Evolutionary conservation across 2,113 vertebrate genomes (phyloP).

Genomic region (Ophthalmolycus amberensis): DNA sequence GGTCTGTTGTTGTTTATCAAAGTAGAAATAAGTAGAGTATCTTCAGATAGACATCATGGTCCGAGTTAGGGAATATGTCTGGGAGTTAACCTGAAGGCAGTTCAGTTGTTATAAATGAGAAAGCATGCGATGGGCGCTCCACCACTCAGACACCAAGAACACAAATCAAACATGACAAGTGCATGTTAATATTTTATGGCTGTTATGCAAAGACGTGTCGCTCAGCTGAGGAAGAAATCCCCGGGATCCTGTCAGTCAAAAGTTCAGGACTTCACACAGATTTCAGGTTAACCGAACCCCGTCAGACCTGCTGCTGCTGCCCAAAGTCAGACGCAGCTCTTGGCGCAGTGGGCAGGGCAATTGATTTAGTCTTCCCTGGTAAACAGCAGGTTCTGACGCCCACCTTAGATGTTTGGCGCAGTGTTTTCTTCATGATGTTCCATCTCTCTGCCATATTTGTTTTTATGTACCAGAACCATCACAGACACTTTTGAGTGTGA

Average conservation of each 20-base stretch:
- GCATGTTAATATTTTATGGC: not conserved
- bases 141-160: not conserved
- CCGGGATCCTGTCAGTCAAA: slow-evolving; percentile 2
- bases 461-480: not conserved
- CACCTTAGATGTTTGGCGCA: slow-evolving; percentile 64
- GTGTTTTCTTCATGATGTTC: slow-evolving; percentile 46
- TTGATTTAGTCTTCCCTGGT: slow-evolving; percentile 61
- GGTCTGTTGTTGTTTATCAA: not conserved
- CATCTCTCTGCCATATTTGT: slow-evolving; percentile 13
- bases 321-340: slow-evolving; percentile 37
- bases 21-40: not conserved
- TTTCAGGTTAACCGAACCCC: slow-evolving; percentile 1
- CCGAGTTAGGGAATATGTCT: rapidly evolving
- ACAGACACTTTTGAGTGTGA: not conserved
- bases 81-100: not conserved
- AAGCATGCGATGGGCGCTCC: not conserved
- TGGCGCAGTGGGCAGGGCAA: slow-evolving; percentile 59
- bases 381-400: slow-evolving; percentile 67
- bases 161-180: not conserved
- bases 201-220: not conserved
- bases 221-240: slow-evolving; percentile 9
- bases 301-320: slow-evolving; percentile 14
- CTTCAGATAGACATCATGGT: not conserved
- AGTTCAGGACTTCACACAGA: slow-evolving; percentile 15
- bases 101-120: not conserved